A percentile compares a stretch with the other conserved stretches of the same genome.
phyloP scores from a whole-genome alignment of 2,888 invertebrate species.

The Euphydryas editha region DNA sequence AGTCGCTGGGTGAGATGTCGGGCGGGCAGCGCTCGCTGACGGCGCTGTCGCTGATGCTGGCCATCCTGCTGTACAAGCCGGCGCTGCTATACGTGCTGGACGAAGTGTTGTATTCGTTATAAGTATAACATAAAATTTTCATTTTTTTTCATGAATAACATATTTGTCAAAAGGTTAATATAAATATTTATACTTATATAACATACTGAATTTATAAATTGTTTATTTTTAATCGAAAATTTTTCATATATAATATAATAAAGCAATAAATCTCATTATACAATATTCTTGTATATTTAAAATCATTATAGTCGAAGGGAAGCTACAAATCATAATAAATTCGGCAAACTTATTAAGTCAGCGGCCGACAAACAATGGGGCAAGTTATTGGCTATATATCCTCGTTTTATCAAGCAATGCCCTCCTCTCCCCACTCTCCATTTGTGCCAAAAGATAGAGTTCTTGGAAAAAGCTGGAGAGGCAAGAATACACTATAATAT shows the following conservation, averaged over 20 bases:
- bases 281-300: conserved; percentile 8
- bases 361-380: conserved; percentile 81
- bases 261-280: neutral
- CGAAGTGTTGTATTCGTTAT: too few relatives aligned
- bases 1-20: too few relatives aligned
- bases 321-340: conserved; percentile 82
- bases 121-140: too few relatives aligned
- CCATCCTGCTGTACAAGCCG: too few relatives aligned
- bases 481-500: conserved; percentile 63
- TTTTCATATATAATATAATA: neutral
- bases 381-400: conserved; percentile 81
- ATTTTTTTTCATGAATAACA: too few relatives aligned
- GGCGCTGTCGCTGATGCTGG: too few relatives aligned
- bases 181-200: neutral
- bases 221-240: conserved; percentile 3
- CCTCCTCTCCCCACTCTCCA: conserved; percentile 49
- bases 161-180: too few relatives aligned
- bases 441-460: conserved; percentile 65
- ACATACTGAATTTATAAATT: conserved; percentile 6
- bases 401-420: conserved; percentile 70
- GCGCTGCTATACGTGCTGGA: too few relatives aligned
- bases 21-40: too few relatives aligned
- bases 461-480: conserved; percentile 75
- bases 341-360: conserved; percentile 81
- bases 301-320: conserved; percentile 71